Percentiles rank a stretch among this genome's conserved stretches.
Evolutionary conservation across 2,797 vertebrate genomes (phyloP).

Genomic region (Yasuhikotakia modesta): DNA sequence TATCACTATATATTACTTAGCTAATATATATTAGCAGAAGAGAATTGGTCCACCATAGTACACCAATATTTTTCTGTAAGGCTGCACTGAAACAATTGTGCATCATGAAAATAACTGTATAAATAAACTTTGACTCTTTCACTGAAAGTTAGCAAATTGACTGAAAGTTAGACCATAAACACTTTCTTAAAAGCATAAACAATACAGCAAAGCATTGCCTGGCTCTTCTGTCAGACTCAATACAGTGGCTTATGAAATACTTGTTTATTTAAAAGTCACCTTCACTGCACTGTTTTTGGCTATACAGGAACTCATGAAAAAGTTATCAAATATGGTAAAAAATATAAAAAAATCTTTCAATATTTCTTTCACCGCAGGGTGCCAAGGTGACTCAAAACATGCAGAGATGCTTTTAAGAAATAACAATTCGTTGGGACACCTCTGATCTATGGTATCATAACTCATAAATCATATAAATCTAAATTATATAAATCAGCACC

Average conservation of each 20-base stretch:
- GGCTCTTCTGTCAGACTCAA: background rate
- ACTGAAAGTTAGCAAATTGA: background rate
- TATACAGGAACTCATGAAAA: background rate
- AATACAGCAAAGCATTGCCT: background rate
- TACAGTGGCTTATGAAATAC: background rate
- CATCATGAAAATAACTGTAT: background rate
- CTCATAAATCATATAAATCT: too few relatives aligned
- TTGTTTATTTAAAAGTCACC: constrained; percentile 11
- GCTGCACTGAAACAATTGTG: too few relatives aligned
- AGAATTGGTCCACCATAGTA: too few relatives aligned
- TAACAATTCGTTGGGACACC: constrained; percentile 1
- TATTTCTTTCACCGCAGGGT: background rate
- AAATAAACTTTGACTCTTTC: background rate
- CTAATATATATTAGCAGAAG: too few relatives aligned
- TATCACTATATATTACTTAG: too few relatives aligned
- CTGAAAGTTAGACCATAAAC: background rate
- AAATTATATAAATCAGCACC: constrained; percentile 2
- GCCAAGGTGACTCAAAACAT: background rate
- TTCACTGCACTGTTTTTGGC: background rate
- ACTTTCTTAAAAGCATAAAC: background rate
- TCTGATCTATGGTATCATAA: background rate
- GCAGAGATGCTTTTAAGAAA: background rate
- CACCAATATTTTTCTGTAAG: background rate
- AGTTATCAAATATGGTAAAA: background rate
- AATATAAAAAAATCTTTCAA: background rate